Evolutionary conservation across 2,888 invertebrate species (phyloP).

Genomic region (Dexiosoma caninum): DNA sequence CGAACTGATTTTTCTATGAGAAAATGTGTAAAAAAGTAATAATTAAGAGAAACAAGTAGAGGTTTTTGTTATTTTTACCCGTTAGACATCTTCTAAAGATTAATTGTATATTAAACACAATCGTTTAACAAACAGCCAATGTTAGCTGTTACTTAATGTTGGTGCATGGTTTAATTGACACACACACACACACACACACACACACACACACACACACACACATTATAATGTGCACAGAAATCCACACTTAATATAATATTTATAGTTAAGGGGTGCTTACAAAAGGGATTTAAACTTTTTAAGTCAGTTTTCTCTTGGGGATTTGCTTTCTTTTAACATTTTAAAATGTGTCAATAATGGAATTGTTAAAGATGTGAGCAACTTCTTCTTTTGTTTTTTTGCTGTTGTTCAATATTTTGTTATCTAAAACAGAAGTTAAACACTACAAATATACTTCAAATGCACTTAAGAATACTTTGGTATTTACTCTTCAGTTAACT

Average conservation of each 20-base stretch:
- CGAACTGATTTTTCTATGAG: too few species aligned
- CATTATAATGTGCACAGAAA: background rate
- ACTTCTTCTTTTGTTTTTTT: background rate
- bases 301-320: background rate
- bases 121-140: too few species aligned
- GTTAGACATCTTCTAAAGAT: too few species aligned
- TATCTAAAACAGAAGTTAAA: constrained; percentile 28
- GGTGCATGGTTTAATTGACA: too few species aligned
- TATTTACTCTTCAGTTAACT: constrained; percentile 39
- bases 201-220: background rate
- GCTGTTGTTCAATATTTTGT: constrained; percentile 1
- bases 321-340: constrained; percentile 14
- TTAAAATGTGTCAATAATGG: constrained; percentile 53
- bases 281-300: constrained; percentile 19
- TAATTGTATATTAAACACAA: too few species aligned
- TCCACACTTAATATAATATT: background rate
- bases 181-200: background rate
- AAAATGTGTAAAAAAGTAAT: too few species aligned
- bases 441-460: constrained; percentile 26
- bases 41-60: too few species aligned
- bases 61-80: too few species aligned
- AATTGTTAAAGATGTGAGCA: constrained; percentile 33
- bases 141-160: too few species aligned
- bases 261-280: background rate
- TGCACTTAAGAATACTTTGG: constrained; percentile 37